These are phyloP conservation scores for Erythrolamprus reginae DNA, from an alignment of 2,113 vertebrate genomes.

Conservation along the genomic window DNA sequence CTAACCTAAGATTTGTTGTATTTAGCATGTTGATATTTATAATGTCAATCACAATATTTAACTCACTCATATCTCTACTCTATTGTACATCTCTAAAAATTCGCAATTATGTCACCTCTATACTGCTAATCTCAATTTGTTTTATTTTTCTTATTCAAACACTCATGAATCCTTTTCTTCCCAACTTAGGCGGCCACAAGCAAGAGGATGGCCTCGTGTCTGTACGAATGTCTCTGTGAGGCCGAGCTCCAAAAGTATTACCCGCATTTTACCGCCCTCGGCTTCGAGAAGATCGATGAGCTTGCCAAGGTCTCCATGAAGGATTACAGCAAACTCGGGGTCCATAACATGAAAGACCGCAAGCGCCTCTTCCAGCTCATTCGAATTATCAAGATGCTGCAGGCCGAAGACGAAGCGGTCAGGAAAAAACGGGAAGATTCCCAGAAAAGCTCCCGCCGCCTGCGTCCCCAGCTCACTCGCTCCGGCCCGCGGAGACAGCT, in stretches of 20 bases:
- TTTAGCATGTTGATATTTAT: too few relatives aligned
- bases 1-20: too few relatives aligned
- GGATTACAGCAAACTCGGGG: constrained; percentile 79
- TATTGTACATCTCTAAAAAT: too few relatives aligned
- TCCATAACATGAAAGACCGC: constrained; percentile 77
- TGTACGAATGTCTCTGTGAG: constrained; percentile 83
- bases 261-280: constrained; percentile 76
- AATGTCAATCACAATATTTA: too few relatives aligned
- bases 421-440: constrained; percentile 43
- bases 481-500: constrained; percentile 71
- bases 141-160: too few relatives aligned
- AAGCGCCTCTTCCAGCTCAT: constrained; percentile 82
- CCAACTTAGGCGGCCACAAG: constrained; percentile 30
- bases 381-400: constrained; percentile 77
- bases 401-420: constrained; percentile 57
- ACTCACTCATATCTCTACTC: too few relatives aligned
- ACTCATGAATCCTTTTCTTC: too few relatives aligned
- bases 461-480: constrained; percentile 45
- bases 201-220: constrained; percentile 74
- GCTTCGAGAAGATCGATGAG: constrained; percentile 74
- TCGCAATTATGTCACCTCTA: too few relatives aligned
- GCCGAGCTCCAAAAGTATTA: constrained; percentile 82
- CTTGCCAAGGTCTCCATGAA: constrained; percentile 76
- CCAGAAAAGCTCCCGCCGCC: constrained; percentile 35
- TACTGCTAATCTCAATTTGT: too few relatives aligned